phyloP scores from a whole-genome alignment of 2,888 invertebrate species.

The Rhamphomyia laevipes region DNA sequence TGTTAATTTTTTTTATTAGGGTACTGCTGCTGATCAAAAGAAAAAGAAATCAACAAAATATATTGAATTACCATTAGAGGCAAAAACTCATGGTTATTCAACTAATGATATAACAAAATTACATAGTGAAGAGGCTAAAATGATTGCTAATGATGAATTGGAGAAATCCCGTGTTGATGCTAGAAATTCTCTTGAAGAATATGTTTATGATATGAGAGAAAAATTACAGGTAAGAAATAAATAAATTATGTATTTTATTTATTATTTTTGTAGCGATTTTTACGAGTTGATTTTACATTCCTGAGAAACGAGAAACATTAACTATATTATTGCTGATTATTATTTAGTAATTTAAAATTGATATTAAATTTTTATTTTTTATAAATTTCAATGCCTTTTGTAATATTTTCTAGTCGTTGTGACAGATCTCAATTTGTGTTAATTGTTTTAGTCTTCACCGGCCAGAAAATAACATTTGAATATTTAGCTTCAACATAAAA shows the following conservation, averaged over 20 bases:
- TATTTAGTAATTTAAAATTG: too few relatives aligned
- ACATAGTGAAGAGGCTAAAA: constrained; percentile 71
- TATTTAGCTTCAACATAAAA: too few relatives aligned
- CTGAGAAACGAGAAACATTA: too few relatives aligned
- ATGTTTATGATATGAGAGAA: constrained; percentile 90
- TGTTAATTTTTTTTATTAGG: constrained; percentile 17
- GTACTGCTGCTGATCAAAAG: constrained; percentile 48
- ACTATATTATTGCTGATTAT: too few relatives aligned
- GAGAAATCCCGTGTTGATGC: constrained; percentile 94
- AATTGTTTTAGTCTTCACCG: too few relatives aligned
- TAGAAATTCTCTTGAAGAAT: constrained; percentile 95
- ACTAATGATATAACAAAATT: constrained; percentile 59
- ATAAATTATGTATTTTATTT: not conserved
- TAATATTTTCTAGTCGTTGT: too few relatives aligned
- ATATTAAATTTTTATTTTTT: too few relatives aligned
- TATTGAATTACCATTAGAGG: constrained; percentile 73
- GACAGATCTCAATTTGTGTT: too few relatives aligned
- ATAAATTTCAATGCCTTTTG: too few relatives aligned
- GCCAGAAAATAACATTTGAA: too few relatives aligned
- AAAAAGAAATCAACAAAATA: constrained; percentile 72
- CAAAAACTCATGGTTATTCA: constrained; percentile 58
- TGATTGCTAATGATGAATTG: constrained; percentile 75
- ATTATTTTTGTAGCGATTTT: too few relatives aligned
- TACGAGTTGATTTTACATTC: too few relatives aligned
- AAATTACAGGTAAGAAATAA: constrained; percentile 49